These are phyloP conservation scores for Astropecten irregularis DNA, from an alignment of 53 echinoderm and acorn worm genomes.

Conservation along the genomic window DNA sequence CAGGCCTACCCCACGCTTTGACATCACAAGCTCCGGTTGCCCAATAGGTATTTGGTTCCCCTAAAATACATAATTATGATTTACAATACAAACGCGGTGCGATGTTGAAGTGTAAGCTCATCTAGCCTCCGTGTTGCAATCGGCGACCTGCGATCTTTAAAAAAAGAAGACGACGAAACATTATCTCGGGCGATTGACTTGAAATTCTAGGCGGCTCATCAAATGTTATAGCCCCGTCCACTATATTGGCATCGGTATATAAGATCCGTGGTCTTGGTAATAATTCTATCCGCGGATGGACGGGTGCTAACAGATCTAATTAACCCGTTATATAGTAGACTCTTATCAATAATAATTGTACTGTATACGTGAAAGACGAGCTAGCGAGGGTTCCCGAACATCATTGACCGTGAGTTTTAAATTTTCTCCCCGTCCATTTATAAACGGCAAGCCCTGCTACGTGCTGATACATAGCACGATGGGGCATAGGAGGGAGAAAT, in stretches of 20 bases:
- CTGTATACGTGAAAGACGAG: constrained; percentile 42
- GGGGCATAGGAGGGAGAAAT: too few relatives aligned
- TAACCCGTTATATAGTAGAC: constrained; percentile 43
- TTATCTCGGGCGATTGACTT: constrained; percentile 46
- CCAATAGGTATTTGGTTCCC: too few relatives aligned
- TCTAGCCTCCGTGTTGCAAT: background rate
- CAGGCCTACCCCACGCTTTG: too few relatives aligned
- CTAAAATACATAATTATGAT: constrained; percentile 60
- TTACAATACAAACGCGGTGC: constrained; percentile 30
- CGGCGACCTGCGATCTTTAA: constrained; percentile 63
- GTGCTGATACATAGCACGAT: too few relatives aligned
- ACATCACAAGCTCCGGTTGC: too few relatives aligned
- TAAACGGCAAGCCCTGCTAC: constrained; percentile 3
- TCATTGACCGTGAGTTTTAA: constrained; percentile 52
- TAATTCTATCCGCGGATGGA: constrained; percentile 45
- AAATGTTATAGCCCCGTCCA: constrained; percentile 13
- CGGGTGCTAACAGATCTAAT: constrained; percentile 56
- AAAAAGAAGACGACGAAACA: too few relatives aligned
- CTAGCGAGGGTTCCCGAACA: constrained; percentile 6
- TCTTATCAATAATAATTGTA: constrained; percentile 62
- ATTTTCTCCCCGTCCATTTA: constrained; percentile 22
- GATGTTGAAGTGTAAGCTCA: constrained; percentile 12
- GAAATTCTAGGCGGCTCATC: constrained; percentile 50
- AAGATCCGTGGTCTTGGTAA: constrained; percentile 15
- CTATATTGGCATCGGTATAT: constrained; percentile 12